A percentile compares a stretch with the other conserved stretches of the same genome.
Conservation (phyloP, 2,113 vertebrate genomes). For the Falcunculus frontatus region DNA sequence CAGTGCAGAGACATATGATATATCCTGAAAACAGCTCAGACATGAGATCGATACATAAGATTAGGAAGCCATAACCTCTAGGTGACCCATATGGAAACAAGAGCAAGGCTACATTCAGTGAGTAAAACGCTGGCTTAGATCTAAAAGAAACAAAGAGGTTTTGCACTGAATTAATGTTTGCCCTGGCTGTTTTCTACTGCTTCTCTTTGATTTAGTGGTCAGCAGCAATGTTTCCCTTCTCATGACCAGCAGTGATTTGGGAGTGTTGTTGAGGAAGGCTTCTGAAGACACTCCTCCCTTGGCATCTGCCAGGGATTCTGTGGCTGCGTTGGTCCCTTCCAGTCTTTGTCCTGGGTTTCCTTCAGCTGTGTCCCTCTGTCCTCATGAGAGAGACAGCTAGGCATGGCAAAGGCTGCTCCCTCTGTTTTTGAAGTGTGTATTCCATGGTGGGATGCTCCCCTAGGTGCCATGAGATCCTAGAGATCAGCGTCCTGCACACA, state of each 20-base stretch:
- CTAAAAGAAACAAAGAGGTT: background rate
- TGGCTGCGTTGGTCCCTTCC: background rate
- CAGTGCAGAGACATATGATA: background rate
- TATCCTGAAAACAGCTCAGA: conserved; percentile 1
- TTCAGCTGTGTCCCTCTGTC: background rate
- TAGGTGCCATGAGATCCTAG: background rate
- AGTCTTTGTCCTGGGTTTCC: background rate
- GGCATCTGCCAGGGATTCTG: background rate
- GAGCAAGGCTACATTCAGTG: background rate
- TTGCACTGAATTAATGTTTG: background rate
- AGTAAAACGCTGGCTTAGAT: background rate
- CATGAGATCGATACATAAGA: background rate
- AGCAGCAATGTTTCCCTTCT: background rate
- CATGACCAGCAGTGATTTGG: background rate
- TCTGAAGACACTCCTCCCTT: background rate
- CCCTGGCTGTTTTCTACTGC: background rate
- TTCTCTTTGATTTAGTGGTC: background rate
- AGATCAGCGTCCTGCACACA: background rate
- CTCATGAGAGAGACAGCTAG: background rate
- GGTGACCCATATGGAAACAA: background rate
- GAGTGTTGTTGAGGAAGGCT: background rate
- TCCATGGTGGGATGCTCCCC: background rate
- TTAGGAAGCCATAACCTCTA: conserved; percentile 26
- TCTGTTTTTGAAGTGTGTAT: background rate
- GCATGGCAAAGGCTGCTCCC: background rate